Evolutionary conservation across 2,113 vertebrate genomes (phyloP).

Genomic region (Sorex fumeus): DNA sequence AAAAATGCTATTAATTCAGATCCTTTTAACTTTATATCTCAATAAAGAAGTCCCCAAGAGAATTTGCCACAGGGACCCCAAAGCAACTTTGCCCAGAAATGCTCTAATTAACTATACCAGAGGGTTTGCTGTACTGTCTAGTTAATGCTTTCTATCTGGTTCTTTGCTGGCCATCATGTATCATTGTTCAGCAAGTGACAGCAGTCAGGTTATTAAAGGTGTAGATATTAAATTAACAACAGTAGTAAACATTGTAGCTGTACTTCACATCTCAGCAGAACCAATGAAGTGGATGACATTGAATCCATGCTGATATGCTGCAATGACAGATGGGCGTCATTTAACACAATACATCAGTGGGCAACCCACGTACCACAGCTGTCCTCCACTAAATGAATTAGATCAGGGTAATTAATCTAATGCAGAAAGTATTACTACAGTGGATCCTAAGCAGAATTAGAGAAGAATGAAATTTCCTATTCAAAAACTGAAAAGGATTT

Average conservation of each 20-base stretch:
- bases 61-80: constrained; percentile 79
- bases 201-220: constrained; percentile 94
- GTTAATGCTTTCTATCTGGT: constrained; percentile 88
- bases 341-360: constrained; percentile 94
- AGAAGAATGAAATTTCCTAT: constrained; percentile 86
- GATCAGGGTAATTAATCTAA: constrained; percentile 96
- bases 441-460: constrained; percentile 87
- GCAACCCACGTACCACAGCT: constrained; percentile 93
- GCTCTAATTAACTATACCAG: constrained; percentile 88
- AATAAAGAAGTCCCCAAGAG: constrained; percentile 77
- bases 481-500: constrained; percentile 54
- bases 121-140: constrained; percentile 84
- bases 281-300: constrained; percentile 93
- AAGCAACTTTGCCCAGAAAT: constrained; percentile 82
- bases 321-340: constrained; percentile 95
- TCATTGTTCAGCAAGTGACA: constrained; percentile 92
- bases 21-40: constrained; percentile 79
- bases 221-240: constrained; percentile 94
- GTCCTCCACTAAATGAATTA: constrained; percentile 96
- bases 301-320: constrained; percentile 92
- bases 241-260: constrained; percentile 93
- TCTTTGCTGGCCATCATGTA: constrained; percentile 89
- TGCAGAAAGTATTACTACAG: constrained; percentile 89
- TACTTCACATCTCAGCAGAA: constrained; percentile 91
- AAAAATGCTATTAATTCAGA: constrained; percentile 71